Evolutionary conservation across 2,888 invertebrate genomes (phyloP), one percentile per base, ranked within the genome.

Genomic region (Iphiclides podalirius): DNA sequence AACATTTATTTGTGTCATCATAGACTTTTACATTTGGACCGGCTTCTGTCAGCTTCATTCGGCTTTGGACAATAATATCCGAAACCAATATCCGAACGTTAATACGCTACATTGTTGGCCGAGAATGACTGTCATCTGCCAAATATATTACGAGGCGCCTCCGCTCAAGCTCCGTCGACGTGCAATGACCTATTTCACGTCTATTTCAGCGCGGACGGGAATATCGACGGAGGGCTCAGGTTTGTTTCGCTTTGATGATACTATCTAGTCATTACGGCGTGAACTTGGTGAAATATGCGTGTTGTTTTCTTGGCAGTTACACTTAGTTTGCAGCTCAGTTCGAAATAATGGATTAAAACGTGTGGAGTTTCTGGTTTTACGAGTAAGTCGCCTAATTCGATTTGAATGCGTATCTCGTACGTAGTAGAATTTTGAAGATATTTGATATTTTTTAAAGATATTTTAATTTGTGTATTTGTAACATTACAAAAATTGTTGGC

Each of bases 161-260:
- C 43, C 39, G 38, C 28, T 50, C 41, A 38, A 39, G 44, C 51
- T 42, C 34, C 39, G 46, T 41, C 49, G 43, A 54, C 55, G 53
- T 42, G 38, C 54, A 43, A 47, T 58, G 59, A 60, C 59, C 59
- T 53, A 60, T 53, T 57, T 60, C 43, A 42, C 46, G 50, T 58
- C 58, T 60, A 60, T 60, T 59, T 55, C 48, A 47, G 57, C 36
- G 35, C 38, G 47, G 43, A 40, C 47, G 26, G 49, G 41, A 46
- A 54, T 46, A 46, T 52, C 23, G 38, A 43, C 45, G 35, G 26
- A 26, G 15, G 44, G 14, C 41, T 49, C 39, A 33, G 36, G 46
- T 47, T 50, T 47, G 31, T 43, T 52, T 47, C 40, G 47, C 47
- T 43, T 43, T 49, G 43, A 48, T 48, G 47, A 48, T 43, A 48